Percentiles rank a stretch among this genome's conserved stretches.
Conservation (phyloP, 30 jellyfish, hydroid and myxozoan species). For the Catostylus mosaicus region DNA sequence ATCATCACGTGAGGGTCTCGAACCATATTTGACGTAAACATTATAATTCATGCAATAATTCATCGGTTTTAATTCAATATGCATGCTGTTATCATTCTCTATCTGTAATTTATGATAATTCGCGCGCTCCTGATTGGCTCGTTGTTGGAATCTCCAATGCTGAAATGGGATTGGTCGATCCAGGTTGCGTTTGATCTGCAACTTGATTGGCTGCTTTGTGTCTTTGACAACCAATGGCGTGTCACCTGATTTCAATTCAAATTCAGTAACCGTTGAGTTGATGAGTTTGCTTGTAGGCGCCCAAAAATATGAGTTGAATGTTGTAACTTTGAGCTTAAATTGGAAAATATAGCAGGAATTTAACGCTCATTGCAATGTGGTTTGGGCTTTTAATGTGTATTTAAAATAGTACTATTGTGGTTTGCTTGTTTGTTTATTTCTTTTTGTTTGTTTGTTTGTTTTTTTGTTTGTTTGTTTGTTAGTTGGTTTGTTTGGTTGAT, state of each 20-base stretch:
- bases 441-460: too few relatives aligned
- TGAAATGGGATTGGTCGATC: slow-evolving; percentile 35
- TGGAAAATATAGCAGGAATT: neutral
- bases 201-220: slow-evolving; percentile 43
- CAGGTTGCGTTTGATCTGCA: slow-evolving; percentile 26
- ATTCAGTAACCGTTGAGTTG: slow-evolving; percentile 50
- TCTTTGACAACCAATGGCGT: slow-evolving; percentile 21
- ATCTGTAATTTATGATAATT: slow-evolving; percentile 31
- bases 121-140: slow-evolving; percentile 38
- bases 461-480: too few relatives aligned
- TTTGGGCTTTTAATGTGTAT: too few relatives aligned
- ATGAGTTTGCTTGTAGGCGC: slow-evolving; percentile 32
- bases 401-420: too few relatives aligned
- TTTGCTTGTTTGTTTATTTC: too few relatives aligned
- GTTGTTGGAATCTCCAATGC: slow-evolving; percentile 47
- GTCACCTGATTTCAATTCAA: slow-evolving; percentile 39
- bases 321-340: slow-evolving; percentile 44
- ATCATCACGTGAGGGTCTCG: slow-evolving; percentile 56
- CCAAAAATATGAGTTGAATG: slow-evolving; percentile 64
- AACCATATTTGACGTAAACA: slow-evolving; percentile 29
- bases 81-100: slow-evolving; percentile 33
- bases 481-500: too few relatives aligned
- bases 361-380: too few relatives aligned
- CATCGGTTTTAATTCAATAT: slow-evolving; percentile 42
- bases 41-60: slow-evolving; percentile 43